A percentile compares a stretch with the other conserved stretches of the same genome.
Evolutionary conservation across 2,888 invertebrate species (phyloP).

Genomic region (Eledona agricola): DNA sequence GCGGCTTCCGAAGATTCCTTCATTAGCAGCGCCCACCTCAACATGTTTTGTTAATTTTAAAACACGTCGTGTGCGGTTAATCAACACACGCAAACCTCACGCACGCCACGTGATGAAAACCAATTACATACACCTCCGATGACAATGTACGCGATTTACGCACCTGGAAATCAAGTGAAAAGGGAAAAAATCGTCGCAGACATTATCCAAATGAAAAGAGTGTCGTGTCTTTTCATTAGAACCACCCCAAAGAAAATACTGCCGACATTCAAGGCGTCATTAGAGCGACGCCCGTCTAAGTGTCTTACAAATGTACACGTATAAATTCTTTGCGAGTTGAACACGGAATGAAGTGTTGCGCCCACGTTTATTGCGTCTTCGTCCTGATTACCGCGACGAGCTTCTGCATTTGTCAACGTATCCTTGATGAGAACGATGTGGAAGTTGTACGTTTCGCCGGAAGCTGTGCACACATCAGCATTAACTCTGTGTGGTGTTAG

Average conservation of each 20-base stretch:
- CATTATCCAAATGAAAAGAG: slow-evolving; percentile 37
- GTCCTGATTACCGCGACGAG: slow-evolving; percentile 50
- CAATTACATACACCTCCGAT: slow-evolving; percentile 29
- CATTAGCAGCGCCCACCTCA: too few relatives aligned
- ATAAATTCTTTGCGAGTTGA: slow-evolving; percentile 54
- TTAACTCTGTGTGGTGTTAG: slow-evolving; percentile 2
- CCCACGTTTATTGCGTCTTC: slow-evolving; percentile 48
- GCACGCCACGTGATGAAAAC: slow-evolving; percentile 34
- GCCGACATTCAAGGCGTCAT: slow-evolving; percentile 45
- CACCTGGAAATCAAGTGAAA: background rate
- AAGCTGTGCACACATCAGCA: too few relatives aligned
- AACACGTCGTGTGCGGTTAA: slow-evolving; percentile 24
- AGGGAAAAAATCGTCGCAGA: slow-evolving; percentile 9
- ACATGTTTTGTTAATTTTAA: slow-evolving; percentile 38
- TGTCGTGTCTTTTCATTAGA: slow-evolving; percentile 37
- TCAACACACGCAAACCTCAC: slow-evolving; percentile 33
- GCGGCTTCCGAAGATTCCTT: too few relatives aligned
- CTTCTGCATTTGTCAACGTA: slow-evolving; percentile 50
- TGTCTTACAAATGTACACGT: slow-evolving; percentile 53
- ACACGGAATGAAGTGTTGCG: slow-evolving; percentile 52
- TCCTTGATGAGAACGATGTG: slow-evolving; percentile 48
- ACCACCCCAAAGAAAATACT: slow-evolving; percentile 35
- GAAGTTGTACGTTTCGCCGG: too few relatives aligned
- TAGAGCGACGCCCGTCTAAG: slow-evolving; percentile 50
- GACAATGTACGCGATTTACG: slow-evolving; percentile 9